Evolutionary conservation across 2,113 vertebrate species (phyloP).

Genomic region (Lagenorhynchus albirostris): DNA sequence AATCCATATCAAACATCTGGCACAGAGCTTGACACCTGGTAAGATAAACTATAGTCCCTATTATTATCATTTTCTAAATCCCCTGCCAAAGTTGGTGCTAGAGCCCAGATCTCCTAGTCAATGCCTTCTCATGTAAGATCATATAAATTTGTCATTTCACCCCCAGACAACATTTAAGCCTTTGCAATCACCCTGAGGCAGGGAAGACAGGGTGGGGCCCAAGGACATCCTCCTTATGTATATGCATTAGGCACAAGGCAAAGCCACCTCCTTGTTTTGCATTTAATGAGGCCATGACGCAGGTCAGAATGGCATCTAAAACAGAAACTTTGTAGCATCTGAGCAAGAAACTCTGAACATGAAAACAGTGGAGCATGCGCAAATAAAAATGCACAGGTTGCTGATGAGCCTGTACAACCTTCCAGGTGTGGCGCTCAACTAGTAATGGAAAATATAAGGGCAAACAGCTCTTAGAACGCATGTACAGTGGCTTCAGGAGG

Average conservation of each 20-base stretch:
- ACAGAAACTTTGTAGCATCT: background rate
- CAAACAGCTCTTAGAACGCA: background rate
- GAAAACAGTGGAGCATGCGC: background rate
- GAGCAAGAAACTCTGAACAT: background rate
- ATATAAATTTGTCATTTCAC: background rate
- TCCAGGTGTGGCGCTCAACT: background rate
- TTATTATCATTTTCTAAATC: constrained; percentile 22
- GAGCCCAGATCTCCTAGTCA: background rate
- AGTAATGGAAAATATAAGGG: background rate
- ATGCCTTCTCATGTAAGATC: background rate
- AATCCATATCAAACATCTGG: background rate
- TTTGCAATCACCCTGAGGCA: background rate
- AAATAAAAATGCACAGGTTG: background rate
- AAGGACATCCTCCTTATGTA: background rate
- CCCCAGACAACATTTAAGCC: background rate
- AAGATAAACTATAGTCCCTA: background rate
- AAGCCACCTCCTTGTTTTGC: background rate
- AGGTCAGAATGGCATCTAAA: background rate
- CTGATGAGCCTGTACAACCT: background rate
- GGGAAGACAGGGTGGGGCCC: background rate
- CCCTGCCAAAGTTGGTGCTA: background rate
- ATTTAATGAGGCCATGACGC: background rate
- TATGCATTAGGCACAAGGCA: background rate
- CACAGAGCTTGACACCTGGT: background rate
- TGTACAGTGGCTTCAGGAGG: background rate